Percentiles rank a stretch among this genome's conserved stretches.
Evolutionary conservation across 2,888 invertebrate species (phyloP).

Genomic region (Amphipyra berbera): DNA sequence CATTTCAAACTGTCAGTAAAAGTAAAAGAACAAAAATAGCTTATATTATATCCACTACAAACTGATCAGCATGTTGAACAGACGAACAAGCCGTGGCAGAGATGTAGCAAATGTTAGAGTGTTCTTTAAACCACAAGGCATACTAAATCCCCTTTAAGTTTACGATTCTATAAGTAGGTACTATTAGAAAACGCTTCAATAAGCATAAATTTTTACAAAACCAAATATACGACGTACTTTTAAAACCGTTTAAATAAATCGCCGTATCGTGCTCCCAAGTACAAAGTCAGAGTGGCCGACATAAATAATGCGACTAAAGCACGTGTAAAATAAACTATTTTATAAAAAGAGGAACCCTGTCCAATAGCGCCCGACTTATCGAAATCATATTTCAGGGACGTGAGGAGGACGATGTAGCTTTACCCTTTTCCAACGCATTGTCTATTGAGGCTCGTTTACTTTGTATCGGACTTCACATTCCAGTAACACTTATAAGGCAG

Average conservation of each 20-base stretch:
- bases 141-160: background rate
- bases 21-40: no score
- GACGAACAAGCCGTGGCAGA: no score
- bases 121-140: no score
- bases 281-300: slow-evolving; percentile 59
- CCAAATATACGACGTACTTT: slow-evolving; percentile 48
- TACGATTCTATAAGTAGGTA: no score
- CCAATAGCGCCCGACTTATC: slow-evolving; percentile 88
- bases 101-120: no score
- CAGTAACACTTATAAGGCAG: slow-evolving; percentile 37
- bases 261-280: slow-evolving; percentile 57
- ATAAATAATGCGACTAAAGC: slow-evolving; percentile 72
- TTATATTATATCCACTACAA: no score
- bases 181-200: slow-evolving; percentile 20
- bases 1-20: no score
- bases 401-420: slow-evolving; percentile 83
- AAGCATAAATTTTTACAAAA: slow-evolving; percentile 38
- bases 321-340: slow-evolving; percentile 82
- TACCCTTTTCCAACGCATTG: slow-evolving; percentile 84
- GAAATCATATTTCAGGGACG: slow-evolving; percentile 89
- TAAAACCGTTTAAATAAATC: slow-evolving; percentile 59
- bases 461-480: slow-evolving; percentile 37
- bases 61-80: no score
- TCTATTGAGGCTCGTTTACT: slow-evolving; percentile 77
- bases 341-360: slow-evolving; percentile 80